Evolutionary conservation across 1,140 invertebrate species (phyloP).

Genomic region (Drosophila nebulosa): DNA sequence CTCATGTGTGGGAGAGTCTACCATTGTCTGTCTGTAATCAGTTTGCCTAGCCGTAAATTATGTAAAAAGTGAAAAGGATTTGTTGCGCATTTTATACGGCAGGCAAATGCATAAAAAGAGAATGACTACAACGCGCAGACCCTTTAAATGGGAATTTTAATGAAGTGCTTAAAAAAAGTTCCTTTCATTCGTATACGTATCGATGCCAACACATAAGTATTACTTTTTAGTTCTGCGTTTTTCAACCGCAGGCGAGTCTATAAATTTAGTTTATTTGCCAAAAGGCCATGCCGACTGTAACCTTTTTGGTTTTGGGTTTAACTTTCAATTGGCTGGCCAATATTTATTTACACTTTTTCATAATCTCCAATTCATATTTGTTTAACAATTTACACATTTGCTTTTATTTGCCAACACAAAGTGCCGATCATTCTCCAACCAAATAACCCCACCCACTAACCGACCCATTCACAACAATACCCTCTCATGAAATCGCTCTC

Average conservation of each 20-base stretch:
- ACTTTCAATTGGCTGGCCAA: background rate
- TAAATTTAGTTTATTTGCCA: background rate
- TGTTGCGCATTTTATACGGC: constrained; percentile 17
- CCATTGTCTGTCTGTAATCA: constrained; percentile 57
- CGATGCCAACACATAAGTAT: no score
- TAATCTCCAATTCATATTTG: constrained; percentile 42
- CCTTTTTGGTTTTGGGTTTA: background rate
- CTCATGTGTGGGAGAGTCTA: constrained; percentile 4
- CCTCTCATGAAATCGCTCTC: background rate
- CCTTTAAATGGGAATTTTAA: background rate
- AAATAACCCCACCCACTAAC: no score
- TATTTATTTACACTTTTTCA: constrained; percentile 18
- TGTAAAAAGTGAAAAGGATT: constrained; percentile 56
- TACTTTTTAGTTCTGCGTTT: background rate
- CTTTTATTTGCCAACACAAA: constrained; percentile 4
- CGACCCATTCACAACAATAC: background rate
- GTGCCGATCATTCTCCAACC: background rate
- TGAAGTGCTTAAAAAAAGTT: background rate
- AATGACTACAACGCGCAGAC: background rate
- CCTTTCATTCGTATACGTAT: no score
- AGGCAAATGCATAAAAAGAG: background rate
- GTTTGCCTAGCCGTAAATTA: constrained; percentile 36
- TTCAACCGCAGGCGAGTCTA: background rate
- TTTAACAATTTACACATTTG: constrained; percentile 42
- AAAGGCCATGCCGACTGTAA: background rate